phyloP scores from a whole-genome alignment of 64 coral and sea anemone species.

The Montipora efflorescens region DNA sequence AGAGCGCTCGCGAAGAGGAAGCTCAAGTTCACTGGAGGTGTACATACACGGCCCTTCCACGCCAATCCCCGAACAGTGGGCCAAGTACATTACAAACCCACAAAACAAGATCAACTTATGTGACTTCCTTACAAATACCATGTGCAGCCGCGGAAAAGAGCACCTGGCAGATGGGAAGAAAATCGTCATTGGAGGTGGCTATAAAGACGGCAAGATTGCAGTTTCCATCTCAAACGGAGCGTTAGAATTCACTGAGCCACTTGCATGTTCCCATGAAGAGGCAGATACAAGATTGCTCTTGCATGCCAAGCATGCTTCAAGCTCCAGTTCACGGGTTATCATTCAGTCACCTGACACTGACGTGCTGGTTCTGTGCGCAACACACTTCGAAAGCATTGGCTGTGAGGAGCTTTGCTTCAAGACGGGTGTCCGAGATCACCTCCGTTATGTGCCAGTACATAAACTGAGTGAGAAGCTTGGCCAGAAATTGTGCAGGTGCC shows the following conservation, averaged over 20 bases:
- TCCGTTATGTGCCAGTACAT: constrained; percentile 44
- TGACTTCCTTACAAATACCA: background rate
- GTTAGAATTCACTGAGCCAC: background rate
- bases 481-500: constrained; percentile 9
- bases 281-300: constrained; percentile 53
- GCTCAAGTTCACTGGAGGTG: constrained; percentile 46
- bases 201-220: background rate
- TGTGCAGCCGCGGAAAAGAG: background rate
- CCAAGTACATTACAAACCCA: constrained; percentile 13
- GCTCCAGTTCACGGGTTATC: no score
- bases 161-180: background rate
- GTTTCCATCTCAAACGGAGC: background rate
- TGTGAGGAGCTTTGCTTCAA: constrained; percentile 34
- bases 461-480: background rate
- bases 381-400: background rate
- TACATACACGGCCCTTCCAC: constrained; percentile 39
- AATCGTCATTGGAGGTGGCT: constrained; percentile 28
- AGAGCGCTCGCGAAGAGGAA: constrained; percentile 26
- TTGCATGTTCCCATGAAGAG: constrained; percentile 59
- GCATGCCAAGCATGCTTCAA: no score
- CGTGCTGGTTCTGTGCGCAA: constrained; percentile 36
- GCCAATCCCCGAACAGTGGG: constrained; percentile 80
- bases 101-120: constrained; percentile 30
- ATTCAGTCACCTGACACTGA: constrained; percentile 62
- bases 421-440: constrained; percentile 34